A percentile compares a stretch with the other conserved stretches of the same genome.
Evolutionary conservation across 2,797 vertebrate species (phyloP).

Genomic region (Malurus leucopterus): DNA sequence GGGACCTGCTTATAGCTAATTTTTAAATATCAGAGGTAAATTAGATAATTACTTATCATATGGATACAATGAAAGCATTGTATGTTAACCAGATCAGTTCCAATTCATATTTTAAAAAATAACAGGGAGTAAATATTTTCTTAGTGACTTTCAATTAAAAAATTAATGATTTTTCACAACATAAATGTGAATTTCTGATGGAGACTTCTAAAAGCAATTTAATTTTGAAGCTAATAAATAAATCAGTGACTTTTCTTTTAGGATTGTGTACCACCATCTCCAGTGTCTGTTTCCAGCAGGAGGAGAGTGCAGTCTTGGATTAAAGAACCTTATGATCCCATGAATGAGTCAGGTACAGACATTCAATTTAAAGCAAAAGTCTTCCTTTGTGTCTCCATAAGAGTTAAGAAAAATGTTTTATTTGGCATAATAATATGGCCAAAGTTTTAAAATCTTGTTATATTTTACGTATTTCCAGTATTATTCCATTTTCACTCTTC

Average conservation of each 20-base stretch:
- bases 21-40: neutral
- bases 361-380: neutral
- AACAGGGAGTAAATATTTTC: neutral
- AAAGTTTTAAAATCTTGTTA: neutral
- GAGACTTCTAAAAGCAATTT: neutral
- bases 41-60: neutral
- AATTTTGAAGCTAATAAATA: neutral
- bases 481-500: neutral
- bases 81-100: neutral
- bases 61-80: neutral
- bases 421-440: neutral
- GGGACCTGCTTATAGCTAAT: neutral
- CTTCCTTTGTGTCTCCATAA: neutral
- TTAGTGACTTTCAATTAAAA: neutral
- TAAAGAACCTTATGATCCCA: neutral
- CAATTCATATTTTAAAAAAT: neutral
- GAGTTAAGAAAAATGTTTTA: neutral
- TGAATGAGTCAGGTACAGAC: slow-evolving; percentile 62
- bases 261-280: slow-evolving; percentile 30
- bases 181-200: neutral
- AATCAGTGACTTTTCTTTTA: slow-evolving; percentile 28
- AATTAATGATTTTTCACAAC: neutral
- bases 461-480: neutral
- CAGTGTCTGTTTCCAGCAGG: slow-evolving; percentile 33
- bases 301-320: neutral